Percentiles rank a stretch among this genome's conserved stretches.
phyloP scores from a whole-genome alignment of 2,113 vertebrate genomes.

The Neogale vison region DNA sequence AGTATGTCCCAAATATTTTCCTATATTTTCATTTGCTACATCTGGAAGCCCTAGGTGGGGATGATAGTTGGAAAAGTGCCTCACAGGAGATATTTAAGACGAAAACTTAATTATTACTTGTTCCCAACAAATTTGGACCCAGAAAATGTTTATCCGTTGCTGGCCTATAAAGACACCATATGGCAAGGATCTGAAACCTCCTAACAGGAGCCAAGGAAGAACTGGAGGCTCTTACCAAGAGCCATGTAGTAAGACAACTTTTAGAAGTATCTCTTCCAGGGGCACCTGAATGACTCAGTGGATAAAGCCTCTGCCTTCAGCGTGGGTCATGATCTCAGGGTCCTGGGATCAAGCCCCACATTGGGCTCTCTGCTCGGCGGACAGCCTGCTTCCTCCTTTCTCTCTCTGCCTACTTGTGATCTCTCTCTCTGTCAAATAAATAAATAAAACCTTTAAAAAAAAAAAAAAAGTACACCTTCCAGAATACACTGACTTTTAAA shows the following conservation, averaged over 20 bases:
- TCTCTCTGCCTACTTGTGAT: no score
- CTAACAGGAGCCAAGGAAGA: not conserved
- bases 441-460: no score
- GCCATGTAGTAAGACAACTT: not conserved
- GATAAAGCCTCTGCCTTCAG: no score
- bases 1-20: not conserved
- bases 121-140: not conserved
- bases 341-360: no score
- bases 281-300: no score
- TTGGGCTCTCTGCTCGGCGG: no score
- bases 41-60: not conserved
- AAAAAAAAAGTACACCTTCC: not conserved
- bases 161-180: not conserved
- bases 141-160: not conserved
- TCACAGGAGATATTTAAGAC: not conserved
- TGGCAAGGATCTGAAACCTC: not conserved
- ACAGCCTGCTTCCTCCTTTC: no score
- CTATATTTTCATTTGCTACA: not conserved
- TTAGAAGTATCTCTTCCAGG: not conserved
- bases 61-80: not conserved
- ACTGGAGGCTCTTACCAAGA: not conserved
- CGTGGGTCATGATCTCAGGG: no score
- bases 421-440: no score
- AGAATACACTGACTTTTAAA: not conserved
- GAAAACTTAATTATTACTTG: not conserved